A percentile compares a stretch with the other conserved stretches of the same genome.
Evolutionary conservation across 2,888 invertebrate species (phyloP).

Genomic region (Tenthredo amoena): DNA sequence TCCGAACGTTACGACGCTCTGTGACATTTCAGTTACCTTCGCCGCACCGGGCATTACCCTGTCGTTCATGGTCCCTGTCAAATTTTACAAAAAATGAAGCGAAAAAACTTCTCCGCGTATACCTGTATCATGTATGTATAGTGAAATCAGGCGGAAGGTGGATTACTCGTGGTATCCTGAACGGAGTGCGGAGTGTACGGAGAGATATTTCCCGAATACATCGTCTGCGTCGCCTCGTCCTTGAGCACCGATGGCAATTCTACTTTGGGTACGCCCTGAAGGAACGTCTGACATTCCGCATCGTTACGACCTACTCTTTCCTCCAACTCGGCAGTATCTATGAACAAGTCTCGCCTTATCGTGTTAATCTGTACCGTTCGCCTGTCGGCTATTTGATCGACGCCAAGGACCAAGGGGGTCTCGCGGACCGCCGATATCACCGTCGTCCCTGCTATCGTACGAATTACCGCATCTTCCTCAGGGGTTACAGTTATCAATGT

Average conservation of each 20-base stretch:
- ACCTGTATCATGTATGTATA: too few species aligned
- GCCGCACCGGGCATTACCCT: constrained; percentile 58
- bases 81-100: neutral
- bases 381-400: constrained; percentile 59
- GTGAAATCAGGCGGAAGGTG: neutral
- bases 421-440: constrained; percentile 60
- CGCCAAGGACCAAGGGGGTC: constrained; percentile 56
- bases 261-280: constrained; percentile 65
- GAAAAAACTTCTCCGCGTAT: neutral
- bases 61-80: constrained; percentile 60
- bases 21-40: constrained; percentile 56
- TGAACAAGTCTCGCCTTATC: constrained; percentile 55
- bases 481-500: constrained; percentile 67
- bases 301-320: constrained; percentile 51
- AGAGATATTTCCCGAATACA: constrained; percentile 63
- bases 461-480: constrained; percentile 63
- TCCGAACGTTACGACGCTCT: constrained; percentile 60
- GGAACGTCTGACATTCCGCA: constrained; percentile 63
- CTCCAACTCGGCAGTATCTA: constrained; percentile 58
- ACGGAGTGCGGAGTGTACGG: constrained; percentile 55
- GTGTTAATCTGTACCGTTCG: constrained; percentile 55
- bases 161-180: constrained; percentile 63
- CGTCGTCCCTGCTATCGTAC: constrained; percentile 60
- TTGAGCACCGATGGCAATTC: constrained; percentile 58
- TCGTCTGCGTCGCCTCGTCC: constrained; percentile 66